Evolutionary conservation across 2,797 vertebrate species (phyloP), one percentile per base, ranked within the genome.

Genomic region (Hylomyscus alleni): DNA sequence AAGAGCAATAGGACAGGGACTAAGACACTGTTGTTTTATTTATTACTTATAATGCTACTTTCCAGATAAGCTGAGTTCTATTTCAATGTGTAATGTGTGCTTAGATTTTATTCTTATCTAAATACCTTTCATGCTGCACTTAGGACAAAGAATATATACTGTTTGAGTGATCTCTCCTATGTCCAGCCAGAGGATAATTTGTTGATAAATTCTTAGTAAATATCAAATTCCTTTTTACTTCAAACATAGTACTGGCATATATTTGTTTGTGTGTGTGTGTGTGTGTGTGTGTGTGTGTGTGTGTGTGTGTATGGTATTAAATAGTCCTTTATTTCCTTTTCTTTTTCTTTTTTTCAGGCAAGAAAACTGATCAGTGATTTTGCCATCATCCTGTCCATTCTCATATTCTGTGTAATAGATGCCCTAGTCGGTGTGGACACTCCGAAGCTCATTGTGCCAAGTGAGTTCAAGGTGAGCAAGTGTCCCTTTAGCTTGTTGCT

Each of bases 351-450:
- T 95, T 98, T 93, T 13, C 97, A 99, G 99, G 99, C 99, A 97
- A 99, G 99, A 96, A 99, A 99, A 95, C 99, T 99, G 93, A 99
- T 99, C 98, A 99, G 99, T 97, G 99, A 99, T 98, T 99, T 99
- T 95, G 99, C 99, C 98, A 99, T 99, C 98, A 99, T 99, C 97
- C 97, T 99, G 98, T 99, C 99, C 94, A 99, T 99, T 96, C 97
- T 99, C 95, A 99, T 99, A 97, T 99, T 99, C 98, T 99, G 99
- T 97, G 99, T 99, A 62, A 99, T 99, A 11, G 99, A 99, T 96
- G 99, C 99, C 62, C 98, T 99, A 2, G 98, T 99, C 37, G 99
- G 99, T 97, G 99, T 99, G 82, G 99, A 99, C 84, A 99, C 99
- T 91, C 99, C 99, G 0, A 99, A 99, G 98, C 99, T 99, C 82